These are phyloP conservation scores for Spialia ferax DNA, from an alignment of 2,888 invertebrate genomes.

Conservation along the genomic window DNA sequence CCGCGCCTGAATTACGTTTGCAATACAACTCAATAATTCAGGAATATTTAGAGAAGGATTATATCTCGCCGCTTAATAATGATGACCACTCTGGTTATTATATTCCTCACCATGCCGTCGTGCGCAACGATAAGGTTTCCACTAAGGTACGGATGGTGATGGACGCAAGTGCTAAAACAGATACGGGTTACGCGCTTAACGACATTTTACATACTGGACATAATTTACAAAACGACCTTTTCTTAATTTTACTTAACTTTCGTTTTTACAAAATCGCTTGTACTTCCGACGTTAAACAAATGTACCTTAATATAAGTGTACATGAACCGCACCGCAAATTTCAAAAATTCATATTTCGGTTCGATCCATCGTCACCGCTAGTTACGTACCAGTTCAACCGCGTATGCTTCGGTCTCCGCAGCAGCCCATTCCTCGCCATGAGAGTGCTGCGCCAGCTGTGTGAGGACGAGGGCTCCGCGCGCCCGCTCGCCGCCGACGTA, in stretches of 20 bases:
- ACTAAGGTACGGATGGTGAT: slow-evolving; percentile 17
- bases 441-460: slow-evolving; percentile 7
- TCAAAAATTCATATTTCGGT: neutral
- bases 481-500: neutral
- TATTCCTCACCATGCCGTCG: slow-evolving; percentile 19
- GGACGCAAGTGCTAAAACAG: slow-evolving; percentile 19
- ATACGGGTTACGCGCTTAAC: slow-evolving; percentile 1
- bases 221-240: slow-evolving; percentile 4
- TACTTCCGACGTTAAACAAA: slow-evolving; percentile 1
- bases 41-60: slow-evolving; percentile 16
- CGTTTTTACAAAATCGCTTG: neutral
- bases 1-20: slow-evolving; percentile 12
- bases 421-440: slow-evolving; percentile 26
- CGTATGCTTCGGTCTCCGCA: slow-evolving; percentile 18
- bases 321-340: neutral
- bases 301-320: slow-evolving; percentile 1
- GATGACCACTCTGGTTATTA: slow-evolving; percentile 15
- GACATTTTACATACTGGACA: slow-evolving; percentile 7
- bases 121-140: slow-evolving; percentile 11
- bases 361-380: neutral
- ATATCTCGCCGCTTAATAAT: neutral
- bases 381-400: slow-evolving; percentile 2
- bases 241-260: slow-evolving; percentile 4
- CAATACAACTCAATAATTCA: slow-evolving; percentile 17
- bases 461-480: slow-evolving; percentile 14